These are phyloP conservation scores for Acropora tenuis DNA, from an alignment of 64 coral and sea anemone species.

Conservation along the genomic window DNA sequence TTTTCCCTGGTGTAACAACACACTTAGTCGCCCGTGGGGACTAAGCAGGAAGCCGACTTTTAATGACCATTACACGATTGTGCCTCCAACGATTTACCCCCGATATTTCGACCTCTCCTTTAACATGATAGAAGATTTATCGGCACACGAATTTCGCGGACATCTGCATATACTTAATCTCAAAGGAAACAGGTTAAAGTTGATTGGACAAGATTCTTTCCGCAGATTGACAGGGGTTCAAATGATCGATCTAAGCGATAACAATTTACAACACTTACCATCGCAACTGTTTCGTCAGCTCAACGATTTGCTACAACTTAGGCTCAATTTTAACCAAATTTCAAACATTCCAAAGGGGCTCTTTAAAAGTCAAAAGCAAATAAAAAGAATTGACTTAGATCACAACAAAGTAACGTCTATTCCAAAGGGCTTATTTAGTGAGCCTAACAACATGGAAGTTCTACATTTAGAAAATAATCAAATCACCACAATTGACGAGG, in stretches of 20 bases:
- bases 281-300: constrained; percentile 44
- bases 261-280: constrained; percentile 54
- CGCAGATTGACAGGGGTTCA: constrained; percentile 51
- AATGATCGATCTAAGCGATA: constrained; percentile 62
- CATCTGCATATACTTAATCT: constrained; percentile 65
- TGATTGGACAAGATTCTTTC: constrained; percentile 44
- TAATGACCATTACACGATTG: constrained; percentile 67
- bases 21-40: constrained; percentile 50
- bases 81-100: constrained; percentile 60
- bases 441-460: constrained; percentile 24
- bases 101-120: constrained; percentile 68
- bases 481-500: constrained; percentile 38
- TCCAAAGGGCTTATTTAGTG: constrained; percentile 15
- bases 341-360: constrained; percentile 20
- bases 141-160: constrained; percentile 48
- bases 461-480: constrained; percentile 68
- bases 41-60: constrained; percentile 30
- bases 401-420: constrained; percentile 48
- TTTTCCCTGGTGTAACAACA: constrained; percentile 69
- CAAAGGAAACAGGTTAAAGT: constrained; percentile 60
- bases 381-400: constrained; percentile 56
- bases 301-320: constrained; percentile 38
- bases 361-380: constrained; percentile 22
- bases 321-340: constrained; percentile 70
- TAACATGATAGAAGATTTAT: constrained; percentile 71